A percentile compares a stretch with the other conserved stretches of the same genome.
Evolutionary conservation across 2,888 invertebrate genomes (phyloP).

Genomic region (Cephus nigrinus): DNA sequence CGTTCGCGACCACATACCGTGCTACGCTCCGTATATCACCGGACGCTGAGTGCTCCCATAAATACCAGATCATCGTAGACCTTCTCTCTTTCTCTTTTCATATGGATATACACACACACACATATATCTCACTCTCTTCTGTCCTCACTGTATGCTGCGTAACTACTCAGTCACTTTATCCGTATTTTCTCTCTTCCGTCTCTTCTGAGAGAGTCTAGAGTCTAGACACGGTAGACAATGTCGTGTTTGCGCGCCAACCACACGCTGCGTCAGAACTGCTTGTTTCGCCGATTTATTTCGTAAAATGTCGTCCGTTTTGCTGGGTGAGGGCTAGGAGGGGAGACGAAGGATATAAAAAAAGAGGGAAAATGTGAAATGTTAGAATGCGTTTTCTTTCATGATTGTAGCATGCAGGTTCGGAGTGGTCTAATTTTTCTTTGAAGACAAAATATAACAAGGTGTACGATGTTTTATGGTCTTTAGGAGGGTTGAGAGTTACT

Average conservation of each 20-base stretch:
- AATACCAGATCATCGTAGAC: constrained; percentile 49
- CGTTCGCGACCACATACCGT: constrained; percentile 32
- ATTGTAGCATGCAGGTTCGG: neutral
- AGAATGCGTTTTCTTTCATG: neutral
- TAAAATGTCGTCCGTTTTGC: constrained; percentile 33
- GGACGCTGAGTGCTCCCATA: constrained; percentile 52
- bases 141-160: neutral
- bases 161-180: constrained; percentile 19
- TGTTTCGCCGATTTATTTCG: constrained; percentile 46
- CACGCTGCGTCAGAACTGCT: constrained; percentile 39
- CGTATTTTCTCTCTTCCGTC: constrained; percentile 20
- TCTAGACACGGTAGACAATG: constrained; percentile 34
- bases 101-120: neutral
- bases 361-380: neutral
- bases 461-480: neutral
- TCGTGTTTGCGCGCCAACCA: constrained; percentile 34
- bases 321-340: constrained; percentile 13
- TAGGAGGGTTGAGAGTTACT: neutral
- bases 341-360: neutral
- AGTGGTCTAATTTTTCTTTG: neutral
- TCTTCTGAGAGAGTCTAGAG: constrained; percentile 24
- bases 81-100: constrained; percentile 21
- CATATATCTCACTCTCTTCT: neutral
- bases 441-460: neutral
- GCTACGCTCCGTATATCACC: constrained; percentile 44